Base-by-base conservation (phyloP, 2,888 invertebrate genomes). In the Epistrophe grossulariae region DNA sequence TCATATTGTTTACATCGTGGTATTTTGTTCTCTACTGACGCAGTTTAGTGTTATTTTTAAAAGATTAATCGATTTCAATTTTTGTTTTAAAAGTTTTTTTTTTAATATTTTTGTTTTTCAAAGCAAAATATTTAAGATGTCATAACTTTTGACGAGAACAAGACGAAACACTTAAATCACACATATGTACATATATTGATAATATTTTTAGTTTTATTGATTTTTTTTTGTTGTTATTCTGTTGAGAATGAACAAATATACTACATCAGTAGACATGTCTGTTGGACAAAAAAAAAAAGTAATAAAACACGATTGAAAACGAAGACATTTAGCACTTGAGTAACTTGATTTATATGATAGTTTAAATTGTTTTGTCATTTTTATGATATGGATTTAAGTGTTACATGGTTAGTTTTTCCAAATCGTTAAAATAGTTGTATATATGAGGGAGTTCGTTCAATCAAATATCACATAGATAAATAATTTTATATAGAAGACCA, bases 1-100 rank as follows among this genome's bases (percentile, higher is more conserved):
- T 73, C 74, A 60, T 80, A 72, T 81, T 76, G 76, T 72, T 84
- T 79, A 60, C 50, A 64, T 59, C 15, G 31, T 5, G 68, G 24
- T 31, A 64, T 64, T 64, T 68, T 48, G 7, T 55, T 55, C n/a
- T 28, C 28, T 28, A 40, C 17, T 70, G 70, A 55, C 52, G 70
- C 40, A 70, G 24, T 55, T 55, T 40, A 70, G 70, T 70, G 38
- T 55, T 70, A 70, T 55, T 70, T 70, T 70, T 70, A 40, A 55
- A 55, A 55, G 17, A 55, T 52, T 70, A 50, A 35, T 68, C 38
- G 48, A 50, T 50, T 50, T 66, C 0, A 43, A 43, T 40, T 13
- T 38, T 60, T 35, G 4, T 60, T 62, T 60, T 19, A 13, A 13
- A 38, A 19, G 13, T 17, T 10, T 6, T 38, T 17, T 38, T 60